Base-by-base conservation (phyloP, 2,113 vertebrate species). In the Syngnathoides biaculeatus region DNA sequence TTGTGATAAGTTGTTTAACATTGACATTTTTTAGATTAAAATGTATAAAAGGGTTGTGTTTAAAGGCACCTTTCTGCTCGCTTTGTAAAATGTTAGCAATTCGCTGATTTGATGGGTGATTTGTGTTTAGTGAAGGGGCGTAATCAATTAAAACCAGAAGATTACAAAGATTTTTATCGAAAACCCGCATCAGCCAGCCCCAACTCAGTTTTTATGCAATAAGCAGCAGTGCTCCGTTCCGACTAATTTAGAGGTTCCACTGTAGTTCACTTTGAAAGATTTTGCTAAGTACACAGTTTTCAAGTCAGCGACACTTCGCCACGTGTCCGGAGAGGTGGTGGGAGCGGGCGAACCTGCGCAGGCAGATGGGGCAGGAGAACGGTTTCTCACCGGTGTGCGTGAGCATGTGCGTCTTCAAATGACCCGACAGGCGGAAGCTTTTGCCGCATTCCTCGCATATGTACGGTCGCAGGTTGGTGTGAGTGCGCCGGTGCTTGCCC, bases 311-410 rank as follows among this genome's bases (percentile, higher is more conserved):
- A 74, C 89, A 90, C 75, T 85, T 88, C 15, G 87, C 83, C 55
- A 89, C 71, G 0, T 90, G 89, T 14, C 88, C 88, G 8, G 87
- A 88, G 3, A 90, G 87, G 64, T 89, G 88, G 72, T 90, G 89
- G 13, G 89, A 87, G 57, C 89, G 89, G 1, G 89, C 87, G 40
- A 93, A 93, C 62, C 85, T 76, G 40, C 89, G 88, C 5, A 86
- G 78, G 20, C 91, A 92, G 39, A 87, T 86, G 24, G 84, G 80
- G 68, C 91, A 91, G 2, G 86, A 81, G 55, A 82, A 92, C 0
- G 92, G 92, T 72, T 92, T 89, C 83, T 92, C 90, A 0, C 91
- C 91, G 0, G 92, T 92, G 80, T 93, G 92, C 12, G 92, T 93
- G 26, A 89, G 69, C 82, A 88, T 90, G 73, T 93, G 92, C 4